A percentile compares a stretch with the other conserved stretches of the same genome.
phyloP scores from a whole-genome alignment of 2,113 vertebrate species.

The Melanostigma gelatinosum region DNA sequence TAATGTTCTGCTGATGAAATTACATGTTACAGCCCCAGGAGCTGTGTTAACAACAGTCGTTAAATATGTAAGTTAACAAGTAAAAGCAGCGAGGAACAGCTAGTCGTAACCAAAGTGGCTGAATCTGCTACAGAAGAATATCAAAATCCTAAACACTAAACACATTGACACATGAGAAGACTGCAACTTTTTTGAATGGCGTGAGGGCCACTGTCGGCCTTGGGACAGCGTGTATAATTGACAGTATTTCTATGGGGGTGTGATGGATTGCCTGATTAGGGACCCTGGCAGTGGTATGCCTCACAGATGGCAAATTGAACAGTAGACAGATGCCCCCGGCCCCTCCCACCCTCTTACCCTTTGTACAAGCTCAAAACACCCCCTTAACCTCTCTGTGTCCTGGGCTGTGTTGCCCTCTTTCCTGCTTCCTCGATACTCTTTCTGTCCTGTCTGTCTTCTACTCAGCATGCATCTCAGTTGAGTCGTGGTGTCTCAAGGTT shows the following conservation, averaged over 20 bases:
- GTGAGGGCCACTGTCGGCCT: conserved; percentile 59
- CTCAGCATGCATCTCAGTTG: not conserved
- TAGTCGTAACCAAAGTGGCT: not conserved
- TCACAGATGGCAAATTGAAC: conserved; percentile 84
- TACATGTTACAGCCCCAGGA: conserved; percentile 12
- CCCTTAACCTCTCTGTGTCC: conserved; percentile 38
- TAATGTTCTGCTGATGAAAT: conserved; percentile 37
- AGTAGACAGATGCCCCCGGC: conserved; percentile 75
- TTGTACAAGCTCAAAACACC: conserved; percentile 26
- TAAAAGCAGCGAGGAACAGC: not conserved
- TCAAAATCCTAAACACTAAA: not conserved
- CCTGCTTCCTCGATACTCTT: not conserved
- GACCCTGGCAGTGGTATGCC: conserved; percentile 81
- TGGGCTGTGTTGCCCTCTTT: conserved; percentile 26
- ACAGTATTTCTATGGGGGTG: conserved; percentile 83
- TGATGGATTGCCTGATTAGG: conserved; percentile 93
- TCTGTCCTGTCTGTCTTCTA: not conserved
- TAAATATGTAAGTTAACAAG: conserved; percentile 29
- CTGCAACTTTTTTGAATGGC: conserved; percentile 58
- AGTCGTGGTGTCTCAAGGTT: not conserved
- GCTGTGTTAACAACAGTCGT: conserved; percentile 19
- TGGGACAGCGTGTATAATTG: conserved; percentile 86
- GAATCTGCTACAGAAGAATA: not conserved
- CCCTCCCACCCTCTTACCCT: conserved; percentile 49
- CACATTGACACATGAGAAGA: conserved; percentile 10